phyloP scores from a whole-genome alignment of 53 echinoderm and acorn worm genomes.

The Echinarachnius parma region DNA sequence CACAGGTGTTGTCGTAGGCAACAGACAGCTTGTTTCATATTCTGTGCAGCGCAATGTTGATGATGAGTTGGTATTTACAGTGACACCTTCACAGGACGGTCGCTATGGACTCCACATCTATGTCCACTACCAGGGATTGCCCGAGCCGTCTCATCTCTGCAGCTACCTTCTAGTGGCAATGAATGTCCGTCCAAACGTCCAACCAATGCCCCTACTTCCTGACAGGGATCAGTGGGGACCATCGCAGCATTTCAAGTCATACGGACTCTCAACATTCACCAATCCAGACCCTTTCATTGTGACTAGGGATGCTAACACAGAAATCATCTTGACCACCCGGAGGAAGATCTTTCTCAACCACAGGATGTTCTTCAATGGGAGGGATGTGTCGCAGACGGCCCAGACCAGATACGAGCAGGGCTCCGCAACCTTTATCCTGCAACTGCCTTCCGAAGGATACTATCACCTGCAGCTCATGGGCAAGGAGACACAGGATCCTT shows the following conservation, averaged over 20 bases:
- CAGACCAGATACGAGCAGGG: slow-evolving; percentile 12
- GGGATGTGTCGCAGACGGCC: neutral
- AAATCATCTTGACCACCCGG: slow-evolving; percentile 54
- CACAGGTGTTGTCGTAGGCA: slow-evolving; percentile 48
- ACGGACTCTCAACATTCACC: slow-evolving; percentile 61
- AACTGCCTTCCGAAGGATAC: slow-evolving; percentile 50
- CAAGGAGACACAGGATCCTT: slow-evolving; percentile 41
- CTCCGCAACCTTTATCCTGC: slow-evolving; percentile 28
- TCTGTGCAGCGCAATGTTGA: slow-evolving; percentile 61
- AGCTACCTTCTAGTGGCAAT: slow-evolving; percentile 80
- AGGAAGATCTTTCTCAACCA: slow-evolving; percentile 13
- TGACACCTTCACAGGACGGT: slow-evolving; percentile 58
- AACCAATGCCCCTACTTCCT: slow-evolving; percentile 56
- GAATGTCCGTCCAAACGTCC: slow-evolving; percentile 25
- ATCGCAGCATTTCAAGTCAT: slow-evolving; percentile 34
- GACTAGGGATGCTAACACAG: slow-evolving; percentile 40
- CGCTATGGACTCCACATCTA: slow-evolving; percentile 84
- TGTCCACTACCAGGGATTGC: slow-evolving; percentile 51
- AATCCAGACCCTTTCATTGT: slow-evolving; percentile 69
- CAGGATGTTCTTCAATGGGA: slow-evolving; percentile 1
- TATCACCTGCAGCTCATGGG: slow-evolving; percentile 64
- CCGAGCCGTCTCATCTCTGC: slow-evolving; percentile 68
- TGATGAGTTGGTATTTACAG: slow-evolving; percentile 56
- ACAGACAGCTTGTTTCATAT: slow-evolving; percentile 43
- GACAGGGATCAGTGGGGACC: slow-evolving; percentile 59